Base-by-base conservation (phyloP, 2,888 invertebrate genomes). In the Brachycybe producta region DNA sequence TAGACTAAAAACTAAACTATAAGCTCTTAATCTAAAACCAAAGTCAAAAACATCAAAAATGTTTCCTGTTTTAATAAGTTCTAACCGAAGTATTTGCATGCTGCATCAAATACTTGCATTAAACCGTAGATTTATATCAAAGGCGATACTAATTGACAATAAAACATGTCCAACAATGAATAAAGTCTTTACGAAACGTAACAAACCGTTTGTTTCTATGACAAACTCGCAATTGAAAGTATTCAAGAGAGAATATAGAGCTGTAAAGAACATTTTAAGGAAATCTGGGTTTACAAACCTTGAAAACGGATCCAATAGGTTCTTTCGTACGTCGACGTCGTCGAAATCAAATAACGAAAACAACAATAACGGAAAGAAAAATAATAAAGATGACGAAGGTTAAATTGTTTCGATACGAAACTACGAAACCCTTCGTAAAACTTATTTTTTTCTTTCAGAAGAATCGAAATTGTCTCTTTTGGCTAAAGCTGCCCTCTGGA, bases 401-500 rank as follows among this genome's bases (percentile, higher is more conserved):
- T 78, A 81, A 49, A n/a, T 30, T 11, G n/a, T 30, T 30, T 30
- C 8, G n/a, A n/a, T 30, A 8, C 32, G 32, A 30, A 8, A 8
- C 8, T n/a, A n/a, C 32, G 32, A 30, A 30, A 30, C 32, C 32
- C 39, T 13, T 13, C 13, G 17, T 38, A 13, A 21, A 23, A 8
- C 15, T 41, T 19, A 8, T 24, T 32, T 30, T 34, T 5, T 11
- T 44, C 17, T 48, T 54, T n/a, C 28, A 57, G 57, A 57, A 28
- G 77, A 79, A 51, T 77, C 79, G 48, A 83, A 82, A 64, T 65
- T 84, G 55, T 76, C 79, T 0, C 65, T 84, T 2, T 56, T 84
- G 24, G 77, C 82, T 23, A 85, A 86, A 64, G 81, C 80, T 0
- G 73, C 79, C n/a, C 72, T 85, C 44, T 85, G 84, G 84, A 76